Conservation (phyloP, 1,140 invertebrate genomes). For the Orius laevigatus region DNA sequence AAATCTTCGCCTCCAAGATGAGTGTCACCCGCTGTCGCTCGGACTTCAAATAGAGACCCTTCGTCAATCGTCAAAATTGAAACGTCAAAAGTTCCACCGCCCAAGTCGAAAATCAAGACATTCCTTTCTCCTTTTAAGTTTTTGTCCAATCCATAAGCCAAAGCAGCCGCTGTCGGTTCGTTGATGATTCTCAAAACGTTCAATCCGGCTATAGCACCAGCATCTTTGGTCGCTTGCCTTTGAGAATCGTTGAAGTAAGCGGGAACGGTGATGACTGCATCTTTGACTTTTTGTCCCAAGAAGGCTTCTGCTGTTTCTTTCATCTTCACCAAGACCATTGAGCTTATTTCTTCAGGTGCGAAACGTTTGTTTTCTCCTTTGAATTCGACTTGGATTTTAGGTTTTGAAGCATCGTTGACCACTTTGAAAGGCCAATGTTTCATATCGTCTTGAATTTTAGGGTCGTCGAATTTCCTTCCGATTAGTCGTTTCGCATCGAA, state of each 20-base stretch:
- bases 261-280: conserved; percentile 45
- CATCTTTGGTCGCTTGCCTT: conserved; percentile 79
- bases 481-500: conserved; percentile 39
- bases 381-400: conserved; percentile 45
- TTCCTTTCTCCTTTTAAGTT: conserved; percentile 57
- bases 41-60: conserved; percentile 54
- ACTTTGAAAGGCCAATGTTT: conserved; percentile 51
- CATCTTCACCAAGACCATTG: conserved; percentile 60
- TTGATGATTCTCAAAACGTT: conserved; percentile 79
- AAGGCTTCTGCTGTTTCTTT: conserved; percentile 37
- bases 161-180: conserved; percentile 95
- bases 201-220: conserved; percentile 65
- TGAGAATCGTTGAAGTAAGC: conserved; percentile 86
- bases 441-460: conserved; percentile 29
- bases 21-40: conserved; percentile 54
- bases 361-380: conserved; percentile 55
- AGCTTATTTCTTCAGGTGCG: conserved; percentile 57
- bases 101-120: conserved; percentile 56
- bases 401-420: conserved; percentile 36
- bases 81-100: conserved; percentile 68
- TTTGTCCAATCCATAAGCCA: conserved; percentile 84
- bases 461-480: conserved; percentile 45
- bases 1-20: conserved; percentile 70
- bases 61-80: conserved; percentile 63
- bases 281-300: conserved; percentile 34